Base-by-base conservation (phyloP, 2,113 vertebrate genomes). In the Myotis yumanensis region DNA sequence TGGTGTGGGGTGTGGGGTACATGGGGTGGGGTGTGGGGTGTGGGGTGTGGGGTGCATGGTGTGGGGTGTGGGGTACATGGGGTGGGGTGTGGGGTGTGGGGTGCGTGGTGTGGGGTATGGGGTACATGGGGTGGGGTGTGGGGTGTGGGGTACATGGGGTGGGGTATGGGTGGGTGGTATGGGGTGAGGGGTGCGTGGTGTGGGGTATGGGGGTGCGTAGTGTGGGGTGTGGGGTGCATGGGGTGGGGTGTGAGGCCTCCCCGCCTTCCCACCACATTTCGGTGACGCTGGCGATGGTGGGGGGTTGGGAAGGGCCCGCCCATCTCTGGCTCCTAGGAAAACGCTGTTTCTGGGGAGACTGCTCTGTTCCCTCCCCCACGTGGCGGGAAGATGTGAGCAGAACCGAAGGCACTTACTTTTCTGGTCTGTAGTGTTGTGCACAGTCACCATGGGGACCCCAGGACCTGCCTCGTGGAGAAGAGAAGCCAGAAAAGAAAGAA, bases 401-500 rank as follows among this genome's bases (percentile, higher is more conserved):
- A 37, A 81, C 9, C 68, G 84, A 15, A 25, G 6, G 5, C 89
- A 98, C 99, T 99, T 98, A 99, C 99, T 99, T 96, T 98, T 98
- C 96, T 97, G 94, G 30, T 99, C 98, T 0, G 98, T 98, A 0
- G 99, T 99, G 97, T 98, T 99, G 98, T 99, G 99, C 35, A 99
- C 97, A 0, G 99, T 98, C 66, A 99, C 99, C 86, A 97, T 99
- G 0, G 99, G 99, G 90, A 99, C 98, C 15, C 98, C 98, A 4
- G 99, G 99, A 52, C 99, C 99, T 99, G 85, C 20, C 0, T 30
- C 0, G 30, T 52, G 0, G 48, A 40, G 77, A 93, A 94, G 66
- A 97, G 59, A 94, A 85, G 75, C 52, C 97, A 32, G 94, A 37
- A 83, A 62, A 86, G 77, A 93, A n/a, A 95, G 11, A 96, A 76